Conservation (phyloP, 2,888 invertebrate genomes). For the Abrostola triplasia region DNA sequence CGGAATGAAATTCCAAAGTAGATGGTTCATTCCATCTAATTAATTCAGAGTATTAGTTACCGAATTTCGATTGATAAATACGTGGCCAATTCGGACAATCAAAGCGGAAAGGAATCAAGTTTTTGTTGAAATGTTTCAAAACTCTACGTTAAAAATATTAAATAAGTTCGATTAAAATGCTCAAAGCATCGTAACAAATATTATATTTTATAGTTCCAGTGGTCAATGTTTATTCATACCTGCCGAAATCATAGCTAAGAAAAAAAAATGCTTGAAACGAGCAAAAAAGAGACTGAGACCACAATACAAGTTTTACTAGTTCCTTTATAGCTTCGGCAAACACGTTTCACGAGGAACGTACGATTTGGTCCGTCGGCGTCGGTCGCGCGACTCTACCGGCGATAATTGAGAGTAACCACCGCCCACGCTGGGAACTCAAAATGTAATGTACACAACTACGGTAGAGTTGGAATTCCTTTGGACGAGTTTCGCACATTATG, state of each 20-base stretch:
- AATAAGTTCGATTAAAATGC: slow-evolving; percentile 27
- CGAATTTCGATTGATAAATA: slow-evolving; percentile 38
- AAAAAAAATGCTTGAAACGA: slow-evolving; percentile 56
- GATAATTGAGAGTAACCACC: slow-evolving; percentile 69
- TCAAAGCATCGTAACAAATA: slow-evolving; percentile 24
- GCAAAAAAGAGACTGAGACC: slow-evolving; percentile 70
- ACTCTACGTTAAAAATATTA: slow-evolving; percentile 14
- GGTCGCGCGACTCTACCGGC: slow-evolving; percentile 59
- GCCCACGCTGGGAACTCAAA: slow-evolving; percentile 62
- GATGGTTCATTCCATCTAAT: slow-evolving; percentile 54
- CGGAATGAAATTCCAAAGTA: slow-evolving; percentile 61
- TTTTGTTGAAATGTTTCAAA: slow-evolving; percentile 16
- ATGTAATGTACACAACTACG: slow-evolving; percentile 63
- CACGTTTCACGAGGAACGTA: slow-evolving; percentile 78
- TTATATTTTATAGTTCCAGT: slow-evolving; percentile 31
- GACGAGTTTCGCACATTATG: slow-evolving; percentile 61
- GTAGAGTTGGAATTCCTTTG: slow-evolving; percentile 72
- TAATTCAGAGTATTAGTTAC: slow-evolving; percentile 60
- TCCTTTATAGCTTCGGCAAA: slow-evolving; percentile 78
- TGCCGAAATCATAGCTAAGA: slow-evolving; percentile 55
- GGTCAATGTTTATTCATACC: slow-evolving; percentile 55
- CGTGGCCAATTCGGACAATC: slow-evolving; percentile 20
- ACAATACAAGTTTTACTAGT: slow-evolving; percentile 79
- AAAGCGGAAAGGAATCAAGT: slow-evolving; percentile 14
- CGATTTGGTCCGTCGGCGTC: slow-evolving; percentile 73